Conservation (phyloP, 2,113 vertebrate genomes). For the Anas platyrhynchos region DNA sequence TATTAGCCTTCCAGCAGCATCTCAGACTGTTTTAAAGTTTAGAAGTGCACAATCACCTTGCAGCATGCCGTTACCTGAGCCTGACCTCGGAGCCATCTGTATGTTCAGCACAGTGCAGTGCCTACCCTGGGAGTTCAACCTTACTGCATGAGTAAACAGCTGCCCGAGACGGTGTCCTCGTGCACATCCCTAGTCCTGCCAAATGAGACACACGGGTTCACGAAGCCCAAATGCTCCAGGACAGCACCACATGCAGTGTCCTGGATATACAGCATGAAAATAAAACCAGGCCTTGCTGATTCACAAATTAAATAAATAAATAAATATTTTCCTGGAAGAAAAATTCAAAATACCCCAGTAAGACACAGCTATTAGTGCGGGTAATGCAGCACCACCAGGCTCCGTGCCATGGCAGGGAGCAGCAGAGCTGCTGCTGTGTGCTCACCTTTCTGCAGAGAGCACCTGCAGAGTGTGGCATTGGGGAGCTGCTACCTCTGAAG, state of each 20-base stretch:
- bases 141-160: fast-evolving
- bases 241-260: neutral
- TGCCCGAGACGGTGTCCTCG: fast-evolving
- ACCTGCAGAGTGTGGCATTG: too few species aligned
- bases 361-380: too few species aligned
- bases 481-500: too few species aligned
- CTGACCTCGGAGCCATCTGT: neutral
- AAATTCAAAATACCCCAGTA: too few species aligned
- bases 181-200: fast-evolving
- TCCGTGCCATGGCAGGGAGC: too few species aligned
- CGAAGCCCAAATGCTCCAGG: neutral
- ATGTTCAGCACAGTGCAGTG: too few species aligned
- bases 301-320: neutral
- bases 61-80: fast-evolving
- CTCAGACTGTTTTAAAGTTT: too few species aligned
- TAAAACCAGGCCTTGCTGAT: neutral
- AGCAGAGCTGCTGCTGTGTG: too few species aligned
- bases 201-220: fast-evolving
- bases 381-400: too few species aligned
- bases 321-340: too few species aligned
- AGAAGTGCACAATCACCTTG: fast-evolving
- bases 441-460: too few species aligned
- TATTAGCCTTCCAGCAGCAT: neutral
- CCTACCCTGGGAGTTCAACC: too few species aligned
- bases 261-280: neutral